Percentiles rank a stretch among this genome's conserved stretches.
Conservation (phyloP, 2,113 vertebrate genomes). For the Echinops telfairi region DNA sequence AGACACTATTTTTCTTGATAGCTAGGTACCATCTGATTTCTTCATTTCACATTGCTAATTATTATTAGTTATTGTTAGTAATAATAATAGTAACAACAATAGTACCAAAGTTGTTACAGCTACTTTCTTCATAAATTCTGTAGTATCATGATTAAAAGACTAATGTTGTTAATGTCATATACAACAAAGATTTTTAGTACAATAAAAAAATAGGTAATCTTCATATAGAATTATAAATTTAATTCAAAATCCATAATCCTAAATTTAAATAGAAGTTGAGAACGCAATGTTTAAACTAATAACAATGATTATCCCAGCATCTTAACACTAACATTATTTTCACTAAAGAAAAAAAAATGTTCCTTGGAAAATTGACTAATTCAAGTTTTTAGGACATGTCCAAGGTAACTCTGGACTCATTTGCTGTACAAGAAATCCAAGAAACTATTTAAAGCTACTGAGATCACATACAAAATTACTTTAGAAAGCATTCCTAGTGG, state of each 20-base stretch:
- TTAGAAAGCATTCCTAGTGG: not conserved
- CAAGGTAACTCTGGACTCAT: not conserved
- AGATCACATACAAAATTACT: not conserved
- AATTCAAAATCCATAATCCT: not conserved
- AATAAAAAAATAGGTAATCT: not conserved
- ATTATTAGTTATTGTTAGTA: not conserved
- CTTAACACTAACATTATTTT: not conserved
- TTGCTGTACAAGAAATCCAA: not conserved
- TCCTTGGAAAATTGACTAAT: not conserved
- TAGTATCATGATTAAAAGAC: not conserved
- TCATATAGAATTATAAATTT: not conserved
- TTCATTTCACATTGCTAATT: too few relatives aligned
- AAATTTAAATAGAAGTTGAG: slow-evolving; percentile 2
- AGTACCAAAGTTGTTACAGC: not conserved
- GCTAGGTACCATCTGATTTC: too few relatives aligned
- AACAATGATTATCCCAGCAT: not conserved
- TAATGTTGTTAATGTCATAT: not conserved
- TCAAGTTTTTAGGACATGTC: not conserved
- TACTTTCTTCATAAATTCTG: too few relatives aligned
- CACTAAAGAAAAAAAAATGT: not conserved
- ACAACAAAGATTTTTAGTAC: not conserved
- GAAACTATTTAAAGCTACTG: not conserved
- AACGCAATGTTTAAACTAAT: not conserved
- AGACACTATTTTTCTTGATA: too few relatives aligned
- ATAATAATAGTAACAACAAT: not conserved